These are phyloP conservation scores for Heliconius nattereri DNA, from an alignment of 1,140 invertebrate species.

Conservation along the genomic window DNA sequence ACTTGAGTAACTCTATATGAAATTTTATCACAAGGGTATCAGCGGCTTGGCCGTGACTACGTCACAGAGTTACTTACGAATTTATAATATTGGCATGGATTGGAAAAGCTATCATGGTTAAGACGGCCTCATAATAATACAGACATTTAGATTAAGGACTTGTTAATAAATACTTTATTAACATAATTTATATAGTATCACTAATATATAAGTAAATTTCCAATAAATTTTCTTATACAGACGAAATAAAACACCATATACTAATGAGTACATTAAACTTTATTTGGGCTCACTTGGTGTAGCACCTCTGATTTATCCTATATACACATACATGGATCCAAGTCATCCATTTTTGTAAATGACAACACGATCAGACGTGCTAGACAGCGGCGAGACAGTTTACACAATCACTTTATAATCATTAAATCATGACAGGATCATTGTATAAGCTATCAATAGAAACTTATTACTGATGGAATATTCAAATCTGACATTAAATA, in stretches of 20 bases:
- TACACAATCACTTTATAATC: conserved; percentile 15
- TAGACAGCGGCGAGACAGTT: conserved; percentile 16
- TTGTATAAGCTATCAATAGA: background rate
- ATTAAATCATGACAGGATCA: background rate
- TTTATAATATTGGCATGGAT: too few species aligned
- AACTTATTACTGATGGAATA: conserved; percentile 24
- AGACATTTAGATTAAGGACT: too few species aligned
- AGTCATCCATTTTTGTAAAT: background rate
- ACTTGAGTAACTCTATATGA: too few species aligned
- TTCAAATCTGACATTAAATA: conserved; percentile 33
- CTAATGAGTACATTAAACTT: conserved; percentile 30
- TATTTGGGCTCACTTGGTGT: conserved; percentile 25
- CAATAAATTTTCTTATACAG: too few species aligned
- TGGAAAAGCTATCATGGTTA: too few species aligned
- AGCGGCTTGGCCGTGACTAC: too few species aligned
- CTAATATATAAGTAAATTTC: too few species aligned
- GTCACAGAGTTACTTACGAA: too few species aligned
- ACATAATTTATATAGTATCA: too few species aligned
- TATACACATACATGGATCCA: background rate
- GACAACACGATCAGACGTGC: conserved; percentile 27
- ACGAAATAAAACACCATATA: conserved; percentile 32
- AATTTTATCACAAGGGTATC: too few species aligned
- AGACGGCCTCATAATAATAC: too few species aligned
- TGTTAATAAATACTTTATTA: too few species aligned
- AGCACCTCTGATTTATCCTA: conserved; percentile 28